Conservation (phyloP, 2,888 invertebrate genomes). For the Octodonta nipae region DNA sequence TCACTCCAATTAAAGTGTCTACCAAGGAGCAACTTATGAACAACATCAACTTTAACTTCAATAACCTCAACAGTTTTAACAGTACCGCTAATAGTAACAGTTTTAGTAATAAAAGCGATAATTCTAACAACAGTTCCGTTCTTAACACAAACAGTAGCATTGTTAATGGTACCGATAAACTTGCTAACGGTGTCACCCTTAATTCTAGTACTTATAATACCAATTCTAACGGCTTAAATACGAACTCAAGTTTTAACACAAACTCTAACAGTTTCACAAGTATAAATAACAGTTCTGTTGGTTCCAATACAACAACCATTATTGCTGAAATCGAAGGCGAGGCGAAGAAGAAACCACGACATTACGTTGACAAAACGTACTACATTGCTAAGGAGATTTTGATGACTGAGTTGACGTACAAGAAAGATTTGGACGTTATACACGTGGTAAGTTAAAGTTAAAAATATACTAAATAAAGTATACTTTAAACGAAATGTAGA, state of each 20-base stretch:
- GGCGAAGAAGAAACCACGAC: constrained; percentile 30
- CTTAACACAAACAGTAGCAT: no score
- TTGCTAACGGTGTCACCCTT: no score
- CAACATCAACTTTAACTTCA: constrained; percentile 30
- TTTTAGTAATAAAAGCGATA: no score
- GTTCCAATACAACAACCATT: constrained; percentile 29
- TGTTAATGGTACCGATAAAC: no score
- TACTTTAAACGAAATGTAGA: no score
- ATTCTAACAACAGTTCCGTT: no score
- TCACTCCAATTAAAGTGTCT: constrained; percentile 24
- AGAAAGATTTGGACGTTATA: constrained; percentile 83
- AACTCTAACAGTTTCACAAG: constrained; percentile 3
- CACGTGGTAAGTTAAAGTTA: constrained; percentile 56
- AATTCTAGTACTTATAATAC: no score
- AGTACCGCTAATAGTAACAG: no score
- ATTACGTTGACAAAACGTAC: constrained; percentile 50
- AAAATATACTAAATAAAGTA: no score
- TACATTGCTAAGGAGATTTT: constrained; percentile 84
- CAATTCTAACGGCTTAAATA: no score
- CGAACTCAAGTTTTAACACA: constrained; percentile 3
- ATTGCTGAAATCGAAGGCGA: constrained; percentile 35
- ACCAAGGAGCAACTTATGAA: constrained; percentile 32
- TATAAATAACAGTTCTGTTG: constrained; percentile 5
- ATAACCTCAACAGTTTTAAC: constrained; percentile 2
- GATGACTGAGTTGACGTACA: constrained; percentile 91